Evolutionary conservation across 2,797 vertebrate species (phyloP).

Genomic region (Diglossa cyanea): DNA sequence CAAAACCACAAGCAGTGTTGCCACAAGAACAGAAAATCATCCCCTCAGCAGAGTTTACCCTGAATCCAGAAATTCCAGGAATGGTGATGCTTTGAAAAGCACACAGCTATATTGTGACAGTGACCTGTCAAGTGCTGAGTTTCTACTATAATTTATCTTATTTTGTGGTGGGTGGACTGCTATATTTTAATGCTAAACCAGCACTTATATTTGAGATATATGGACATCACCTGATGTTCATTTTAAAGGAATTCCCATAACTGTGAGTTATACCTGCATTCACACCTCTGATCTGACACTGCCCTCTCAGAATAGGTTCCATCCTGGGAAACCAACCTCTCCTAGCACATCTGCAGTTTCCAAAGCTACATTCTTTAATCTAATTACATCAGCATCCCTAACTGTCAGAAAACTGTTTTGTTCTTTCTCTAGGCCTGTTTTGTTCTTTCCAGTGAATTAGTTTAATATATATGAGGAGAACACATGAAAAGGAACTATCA

Average conservation of each 20-base stretch:
- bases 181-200: not conserved
- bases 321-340: not conserved
- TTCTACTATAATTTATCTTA: not conserved
- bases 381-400: fast-evolving
- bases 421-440: not conserved
- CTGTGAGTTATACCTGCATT: not conserved
- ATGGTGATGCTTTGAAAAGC: not conserved
- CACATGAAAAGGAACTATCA: not conserved
- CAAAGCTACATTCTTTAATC: not conserved
- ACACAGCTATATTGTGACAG: not conserved
- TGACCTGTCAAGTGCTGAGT: not conserved
- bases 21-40: not conserved
- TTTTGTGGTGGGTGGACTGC: not conserved
- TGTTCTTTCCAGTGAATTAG: not conserved
- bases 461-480: not conserved
- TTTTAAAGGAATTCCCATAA: not conserved
- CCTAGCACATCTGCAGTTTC: not conserved
- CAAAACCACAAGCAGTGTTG: fast-evolving
- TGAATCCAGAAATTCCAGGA: not conserved
- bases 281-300: not conserved
- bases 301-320: not conserved
- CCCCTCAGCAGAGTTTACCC: not conserved
- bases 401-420: not conserved
- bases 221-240: not conserved
- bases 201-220: not conserved